Base-by-base conservation (phyloP, 2,888 invertebrate species). In the Pheosia gnoma region DNA sequence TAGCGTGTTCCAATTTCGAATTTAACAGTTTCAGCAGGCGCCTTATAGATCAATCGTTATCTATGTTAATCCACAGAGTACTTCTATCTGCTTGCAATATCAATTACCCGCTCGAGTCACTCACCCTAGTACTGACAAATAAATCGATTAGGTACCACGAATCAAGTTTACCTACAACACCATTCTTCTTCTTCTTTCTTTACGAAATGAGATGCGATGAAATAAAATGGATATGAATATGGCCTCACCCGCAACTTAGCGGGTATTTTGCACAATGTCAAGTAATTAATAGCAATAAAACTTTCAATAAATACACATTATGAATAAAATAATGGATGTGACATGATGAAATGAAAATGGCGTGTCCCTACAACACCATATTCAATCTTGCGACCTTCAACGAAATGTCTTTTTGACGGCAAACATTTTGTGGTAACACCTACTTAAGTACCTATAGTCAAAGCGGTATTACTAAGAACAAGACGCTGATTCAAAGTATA, bases 71-170 rank as follows among this genome's bases (percentile, higher is more conserved):
- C 70, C 70, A 70, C 45, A 4, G 4, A 10, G 45, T 10, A 45
- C 8, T 9, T 47, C 43, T 43, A 63, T 68, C 57, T 10, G 70
- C 71, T 73, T 80, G 80, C 68, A 60, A 68, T 51, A 65, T 64
- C 66, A 76, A 77, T 79, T 76, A 74, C 63, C 58, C n/a, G 57
- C 59, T 60, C 68, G 70, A 83, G 87, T 87, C 87, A 86, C 79
- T 82, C 76, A 87, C 84, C 87, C 78, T 70, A 74, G 63, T 70
- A 65, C 72, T 78, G 79, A 78, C 75, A 78, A 78, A 78, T 37
- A 38, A 53, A 36, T 37, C 47, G 13, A 52, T 52, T n/a, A 8
- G 5, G 36, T 36, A 9, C 4, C 25, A 53, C 7, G 38, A 37
- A 53, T 53, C 51, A 8, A 25, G 7, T 5, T 3, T 13, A 51